Base-by-base conservation (phyloP, 1,140 invertebrate species). In the Drosophila mauritiana region DNA sequence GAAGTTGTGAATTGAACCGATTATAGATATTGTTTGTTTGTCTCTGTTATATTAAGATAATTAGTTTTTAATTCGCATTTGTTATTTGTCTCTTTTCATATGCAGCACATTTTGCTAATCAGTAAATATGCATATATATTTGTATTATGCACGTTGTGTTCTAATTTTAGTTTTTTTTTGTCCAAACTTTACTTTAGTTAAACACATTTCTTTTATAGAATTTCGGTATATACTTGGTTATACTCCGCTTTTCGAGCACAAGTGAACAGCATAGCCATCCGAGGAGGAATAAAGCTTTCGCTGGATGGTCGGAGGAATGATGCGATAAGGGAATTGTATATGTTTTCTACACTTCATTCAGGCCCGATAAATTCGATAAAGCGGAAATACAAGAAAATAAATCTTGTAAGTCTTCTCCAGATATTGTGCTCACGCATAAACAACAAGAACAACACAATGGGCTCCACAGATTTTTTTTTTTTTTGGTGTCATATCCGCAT, bases 401-500 rank as follows among this genome's bases (percentile, higher is more conserved):
- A 17, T 42, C 15, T 42, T 42, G 40, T 8, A 42, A 15, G n/a
- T 17, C 40, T 42, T 15, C n/a, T 31, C n/a, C n/a, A 42, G 17
- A 45, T 12, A 45, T 20, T 45, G 15, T 45, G 42, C 42, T 45
- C 3, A 20, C 10, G 55, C 64, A 56, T 39, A 48, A 48, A 48
- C 13, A 48, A n/a, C 22, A 48, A 8, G 22, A 48, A 27, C 25
- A 48, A 48, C 22, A 48, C 13, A 48, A 48, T 39, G 10, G 8
- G 25, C 17, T 4, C 4, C 15, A 10, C 15, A 11, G 15, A 20
- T 20, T 15, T 43, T 15, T 43, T 43, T 40, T 55, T 68, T 49
- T 67, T 65, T 68, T 53, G 17, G 68, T 72, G 68, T 57, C 68
- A 72, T 37, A 39, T 72, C 68, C 68, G 65, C 51, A 49, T 70